A percentile compares a stretch with the other conserved stretches of the same genome.
Conservation (phyloP, 2,888 invertebrate genomes). For the Bimastos eiseni region DNA sequence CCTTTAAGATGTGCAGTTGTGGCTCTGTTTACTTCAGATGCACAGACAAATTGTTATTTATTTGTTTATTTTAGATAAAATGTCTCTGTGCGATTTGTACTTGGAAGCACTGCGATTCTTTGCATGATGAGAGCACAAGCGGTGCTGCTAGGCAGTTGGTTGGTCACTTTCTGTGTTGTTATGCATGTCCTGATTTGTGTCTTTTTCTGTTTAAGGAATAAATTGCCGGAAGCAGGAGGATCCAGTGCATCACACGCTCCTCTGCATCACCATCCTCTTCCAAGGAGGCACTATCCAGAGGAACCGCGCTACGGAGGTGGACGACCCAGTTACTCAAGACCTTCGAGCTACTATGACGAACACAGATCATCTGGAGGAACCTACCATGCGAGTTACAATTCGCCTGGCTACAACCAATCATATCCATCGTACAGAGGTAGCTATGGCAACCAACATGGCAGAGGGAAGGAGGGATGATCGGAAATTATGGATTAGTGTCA, state of each 20-base stretch:
- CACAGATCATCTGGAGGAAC: not conserved
- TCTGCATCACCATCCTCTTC: conserved; percentile 7
- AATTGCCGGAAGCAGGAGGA: conserved; percentile 14
- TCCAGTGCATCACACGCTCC: not conserved
- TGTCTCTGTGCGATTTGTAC: not conserved
- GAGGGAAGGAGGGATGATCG: not conserved
- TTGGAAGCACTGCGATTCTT: not conserved
- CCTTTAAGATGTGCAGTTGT: not conserved
- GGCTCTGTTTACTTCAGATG: not conserved
- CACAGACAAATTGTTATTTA: not conserved
- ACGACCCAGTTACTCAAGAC: not conserved
- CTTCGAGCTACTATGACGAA: not conserved
- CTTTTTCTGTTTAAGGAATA: not conserved
- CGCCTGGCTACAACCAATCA: not conserved
- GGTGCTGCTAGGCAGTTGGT: not conserved
- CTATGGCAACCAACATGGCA: not conserved
- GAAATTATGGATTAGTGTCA: not conserved
- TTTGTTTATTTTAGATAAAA: not conserved
- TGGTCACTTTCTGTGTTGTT: no score
- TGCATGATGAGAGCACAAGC: not conserved
- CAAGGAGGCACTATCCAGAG: not conserved
- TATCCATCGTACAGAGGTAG: conserved; percentile 21
- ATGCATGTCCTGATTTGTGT: not conserved
- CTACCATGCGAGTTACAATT: conserved; percentile 4
- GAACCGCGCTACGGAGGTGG: not conserved